Base-by-base conservation (phyloP, 2,113 vertebrate genomes). In the Hemichromis elongatus region DNA sequence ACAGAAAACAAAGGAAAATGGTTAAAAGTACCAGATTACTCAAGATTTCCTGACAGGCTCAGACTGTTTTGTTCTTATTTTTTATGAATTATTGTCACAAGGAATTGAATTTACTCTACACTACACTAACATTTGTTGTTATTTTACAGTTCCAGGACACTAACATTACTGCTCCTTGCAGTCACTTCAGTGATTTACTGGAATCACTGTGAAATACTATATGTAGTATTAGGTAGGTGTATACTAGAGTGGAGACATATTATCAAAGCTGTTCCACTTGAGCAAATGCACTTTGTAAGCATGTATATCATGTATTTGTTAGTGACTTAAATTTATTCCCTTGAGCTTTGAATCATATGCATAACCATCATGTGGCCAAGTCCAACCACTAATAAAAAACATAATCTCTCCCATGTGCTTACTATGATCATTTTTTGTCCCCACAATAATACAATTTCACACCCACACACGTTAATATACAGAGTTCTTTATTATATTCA, bases 1-100 rank as follows among this genome's bases (percentile, higher is more conserved):
- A 87, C 2, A 77, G 79, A 91, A 56, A 56, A 79, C 68, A 57
- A 37, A 53, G 26, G 45, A 52, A 89, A 86, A 79, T 52, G 2
- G 53, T 52, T 77, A 79, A 78, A 86, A 86, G 21, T 85, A 35
- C 50, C 54, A 78, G 79, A 81, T 52, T 45, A 40, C 12, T 35
- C 26, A 52, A 18, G 84, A 80, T 88, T 90, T 88, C 89, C 86
- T 57, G 57, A 63, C 16, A 73, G 45, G 10, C 18, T 52, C 53
- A 77, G 42, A 66, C 55, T 50, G 33, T 2, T 80, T 3, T 50
- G 40, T 18, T 78, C 21, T 24, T 9, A 4, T 35, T 24, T 24
- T 57, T 35, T 57, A 8, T 54, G 53, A 61, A 6, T 33, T 79
- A 63, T 57, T 79, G 40, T 77, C 53, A 77, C 79, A 21, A 81